These are phyloP conservation scores for Acronicta leporina DNA, from an alignment of 2,888 invertebrate genomes.

Conservation along the genomic window DNA sequence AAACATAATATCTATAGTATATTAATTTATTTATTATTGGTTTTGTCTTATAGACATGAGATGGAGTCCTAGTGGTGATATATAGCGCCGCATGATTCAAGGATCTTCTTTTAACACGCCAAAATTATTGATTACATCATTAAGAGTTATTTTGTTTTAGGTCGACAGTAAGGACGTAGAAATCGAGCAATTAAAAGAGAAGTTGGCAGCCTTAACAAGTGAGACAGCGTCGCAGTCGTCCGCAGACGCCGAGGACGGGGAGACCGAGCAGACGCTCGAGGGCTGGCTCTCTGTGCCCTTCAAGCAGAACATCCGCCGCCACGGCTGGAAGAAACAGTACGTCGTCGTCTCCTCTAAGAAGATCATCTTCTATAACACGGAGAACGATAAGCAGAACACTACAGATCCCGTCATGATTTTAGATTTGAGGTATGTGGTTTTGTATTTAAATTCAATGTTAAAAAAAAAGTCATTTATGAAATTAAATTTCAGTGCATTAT, in stretches of 20 bases:
- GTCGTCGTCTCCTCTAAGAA: constrained; percentile 99
- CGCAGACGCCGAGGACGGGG: constrained; percentile 95
- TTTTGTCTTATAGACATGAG: too few species aligned
- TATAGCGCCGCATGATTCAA: too few species aligned
- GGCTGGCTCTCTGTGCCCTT: constrained; percentile 99
- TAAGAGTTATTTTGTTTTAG: constrained; percentile 56
- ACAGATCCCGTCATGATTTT: constrained; percentile 98
- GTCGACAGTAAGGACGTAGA: constrained; percentile 98
- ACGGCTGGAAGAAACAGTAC: constrained; percentile 99
- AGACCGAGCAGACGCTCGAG: constrained; percentile 95
- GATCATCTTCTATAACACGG: constrained; percentile 98
- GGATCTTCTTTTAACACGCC: too few species aligned
- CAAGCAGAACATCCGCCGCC: constrained; percentile 97
- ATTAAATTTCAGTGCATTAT: too few species aligned
- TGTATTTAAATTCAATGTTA: too few species aligned
- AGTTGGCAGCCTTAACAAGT: constrained; percentile 93
- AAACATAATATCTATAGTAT: too few species aligned
- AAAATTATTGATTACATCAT: too few species aligned
- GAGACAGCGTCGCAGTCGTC: constrained; percentile 98
- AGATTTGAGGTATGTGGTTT: constrained; percentile 93
- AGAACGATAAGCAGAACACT: constrained; percentile 97
- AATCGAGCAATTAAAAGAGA: constrained; percentile 97
- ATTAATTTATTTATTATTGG: too few species aligned
- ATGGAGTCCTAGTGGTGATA: too few species aligned
- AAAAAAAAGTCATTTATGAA: too few species aligned